Base-by-base conservation (phyloP, 2,888 invertebrate genomes). In the Himalopsyche tibetana region DNA sequence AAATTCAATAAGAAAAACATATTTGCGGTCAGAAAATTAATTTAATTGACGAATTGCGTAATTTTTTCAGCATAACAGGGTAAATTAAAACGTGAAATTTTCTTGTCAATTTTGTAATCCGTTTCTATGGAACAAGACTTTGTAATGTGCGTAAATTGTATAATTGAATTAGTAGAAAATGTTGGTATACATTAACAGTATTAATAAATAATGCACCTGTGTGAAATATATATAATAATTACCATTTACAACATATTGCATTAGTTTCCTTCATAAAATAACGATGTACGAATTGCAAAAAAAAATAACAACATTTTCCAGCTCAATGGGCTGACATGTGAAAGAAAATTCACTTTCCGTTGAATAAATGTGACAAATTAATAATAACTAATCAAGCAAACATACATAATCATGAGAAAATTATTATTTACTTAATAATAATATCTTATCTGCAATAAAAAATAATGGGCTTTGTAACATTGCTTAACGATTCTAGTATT, bases 291-390 rank as follows among this genome's bases (percentile, higher is more conserved):
- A n/a, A 63, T 63, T 63, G 19, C 19, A 19, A 19, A 63, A 63
- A 56, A 19, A 56, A 15, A 19, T 28, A 28, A 63, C 0, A 9
- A 15, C 8, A 19, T 63, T 63, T 63, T 63, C 63, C 63, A 63
- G n/a, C 63, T 2, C 19, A 28, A 28, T 11, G 11, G 11, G 63
- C 4, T 63, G 19, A 28, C 63, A 63, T 63, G 63, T 19, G 63
- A 63, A 63, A 63, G 63, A 63, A 63, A 63, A 63, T 63, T 2
- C 63, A 63, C 63, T 63, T 63, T 63, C 19, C 19, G 19, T 63
- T 28, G 9, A 63, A 11, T 2, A 63, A 63, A 63, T 19, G 19
- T 63, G 8, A 63, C 63, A 63, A n/a, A 63, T 28, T 63, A 19
- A 28, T 63, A 9, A 51, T 0, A 51, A 15, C 15, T 51, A 3